Percentiles rank a stretch among this genome's conserved stretches.
phyloP scores from a whole-genome alignment of 1,140 invertebrate species.

The Drosophila murphyi region DNA sequence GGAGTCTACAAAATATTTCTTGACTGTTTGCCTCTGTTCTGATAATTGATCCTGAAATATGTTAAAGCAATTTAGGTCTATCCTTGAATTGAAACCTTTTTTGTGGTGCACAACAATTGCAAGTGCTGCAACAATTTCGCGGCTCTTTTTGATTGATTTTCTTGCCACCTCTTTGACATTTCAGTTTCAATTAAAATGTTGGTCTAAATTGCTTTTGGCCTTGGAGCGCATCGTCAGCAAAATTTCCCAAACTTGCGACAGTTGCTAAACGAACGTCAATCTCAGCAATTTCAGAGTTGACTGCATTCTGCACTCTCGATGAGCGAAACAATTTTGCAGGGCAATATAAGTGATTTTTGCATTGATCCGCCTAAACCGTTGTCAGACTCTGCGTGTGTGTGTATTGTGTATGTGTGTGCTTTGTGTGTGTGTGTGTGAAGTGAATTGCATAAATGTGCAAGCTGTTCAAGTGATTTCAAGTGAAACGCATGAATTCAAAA shows the following conservation, averaged over 20 bases:
- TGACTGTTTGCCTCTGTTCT: no score
- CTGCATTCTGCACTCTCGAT: slow-evolving; percentile 43
- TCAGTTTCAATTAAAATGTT: slow-evolving; percentile 68
- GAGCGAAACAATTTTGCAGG: slow-evolving; percentile 33
- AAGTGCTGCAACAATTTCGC: neutral
- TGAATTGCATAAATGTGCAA: slow-evolving; percentile 72
- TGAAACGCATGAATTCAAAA: slow-evolving; percentile 38
- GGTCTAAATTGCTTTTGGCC: slow-evolving; percentile 39
- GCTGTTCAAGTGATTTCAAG: slow-evolving; percentile 67
- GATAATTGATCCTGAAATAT: neutral
- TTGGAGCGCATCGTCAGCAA: slow-evolving; percentile 60
- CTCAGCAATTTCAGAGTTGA: slow-evolving; percentile 67
- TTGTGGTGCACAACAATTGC: neutral
- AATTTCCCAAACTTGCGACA: slow-evolving; percentile 52
- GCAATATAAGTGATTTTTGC: slow-evolving; percentile 62
- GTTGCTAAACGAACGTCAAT: slow-evolving; percentile 62
- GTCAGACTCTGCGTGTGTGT: slow-evolving; percentile 6
- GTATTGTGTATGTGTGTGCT: neutral
- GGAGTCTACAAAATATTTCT: no score
- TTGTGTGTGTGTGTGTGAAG: slow-evolving; percentile 47
- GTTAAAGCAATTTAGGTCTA: neutral
- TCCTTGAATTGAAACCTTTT: neutral
- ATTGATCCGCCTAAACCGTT: slow-evolving; percentile 64
- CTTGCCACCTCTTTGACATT: slow-evolving; percentile 55
- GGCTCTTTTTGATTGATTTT: slow-evolving; percentile 32